Base-by-base conservation (phyloP, 2,113 vertebrate species). In the Siniperca knerii region DNA sequence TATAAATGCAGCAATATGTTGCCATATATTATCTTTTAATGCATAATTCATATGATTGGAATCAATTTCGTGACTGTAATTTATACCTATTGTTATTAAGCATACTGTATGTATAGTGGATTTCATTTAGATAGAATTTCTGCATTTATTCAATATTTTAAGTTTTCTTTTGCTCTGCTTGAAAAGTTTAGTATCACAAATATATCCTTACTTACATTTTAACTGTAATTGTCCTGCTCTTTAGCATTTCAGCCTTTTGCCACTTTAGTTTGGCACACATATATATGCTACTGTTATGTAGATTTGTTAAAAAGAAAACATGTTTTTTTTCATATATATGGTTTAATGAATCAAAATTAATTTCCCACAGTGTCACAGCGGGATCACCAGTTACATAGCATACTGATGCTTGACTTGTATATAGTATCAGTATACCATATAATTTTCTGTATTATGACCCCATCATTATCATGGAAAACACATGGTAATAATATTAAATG, bases 1-100 rank as follows among this genome's bases (percentile, higher is more conserved):
- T 65, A 85, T 77, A 65, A n/a, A 81, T 82, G 64, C 61, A 69
- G 70, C 21, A 58, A 52, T 62, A 7, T 60, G 52, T 74, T 73
- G 50, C 61, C 29, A 62, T 81, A 21, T 33, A 60, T 76, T 82
- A 74, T 61, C 40, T 75, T 81, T 68, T 3, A 75, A 77, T 78
- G 21, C 10, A 75, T 79, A 57, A 75, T 71, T 64, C n/a, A 77
- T 58, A 40, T n/a, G 25, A 57, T 11, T 57, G 40, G 55, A 61
- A 78, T 12, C 25, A 77, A 44, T 70, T 65, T 12, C 75, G 20
- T 55, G 54, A 61, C 62, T 62, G 15, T 65, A 9, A 64, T 72
- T 7, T 33, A 78, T 18, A 23, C 42, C 64, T 54, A 18, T 29
- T 29, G 16, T 21, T 18, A 33, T 70, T 23, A 6, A 33, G 50